Conservation (phyloP, 2,797 vertebrate genomes). For the Clarias laeviceps region DNA sequence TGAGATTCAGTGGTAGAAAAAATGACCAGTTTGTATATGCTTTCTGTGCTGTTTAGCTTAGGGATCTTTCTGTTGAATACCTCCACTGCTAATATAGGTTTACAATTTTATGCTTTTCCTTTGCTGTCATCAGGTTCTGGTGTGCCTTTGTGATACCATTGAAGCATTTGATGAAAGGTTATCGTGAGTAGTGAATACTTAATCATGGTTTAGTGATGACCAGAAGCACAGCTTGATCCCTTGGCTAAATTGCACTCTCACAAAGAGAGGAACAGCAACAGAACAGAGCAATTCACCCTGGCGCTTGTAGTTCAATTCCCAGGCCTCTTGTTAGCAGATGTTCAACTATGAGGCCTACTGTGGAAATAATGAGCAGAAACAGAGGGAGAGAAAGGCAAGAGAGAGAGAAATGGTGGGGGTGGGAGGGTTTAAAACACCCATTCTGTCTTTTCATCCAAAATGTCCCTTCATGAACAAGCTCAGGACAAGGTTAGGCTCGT, state of each 20-base stretch:
- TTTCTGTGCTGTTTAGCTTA: neutral
- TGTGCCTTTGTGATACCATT: neutral
- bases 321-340: slow-evolving; percentile 55
- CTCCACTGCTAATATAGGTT: neutral
- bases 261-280: slow-evolving; percentile 34
- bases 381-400: slow-evolving; percentile 39
- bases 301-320: slow-evolving; percentile 55
- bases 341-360: slow-evolving; percentile 51
- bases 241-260: slow-evolving; percentile 35
- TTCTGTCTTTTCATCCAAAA: slow-evolving; percentile 42
- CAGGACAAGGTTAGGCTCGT: slow-evolving; percentile 21
- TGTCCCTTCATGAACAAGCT: slow-evolving; percentile 42
- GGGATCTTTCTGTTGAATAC: neutral
- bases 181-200: slow-evolving; percentile 19
- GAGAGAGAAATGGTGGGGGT: slow-evolving; percentile 42
- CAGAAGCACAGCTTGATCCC: slow-evolving; percentile 34
- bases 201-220: slow-evolving; percentile 34
- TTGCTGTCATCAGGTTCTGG: neutral
- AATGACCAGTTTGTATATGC: neutral
- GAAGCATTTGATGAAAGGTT: slow-evolving; percentile 12
- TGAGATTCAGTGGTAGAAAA: slow-evolving; percentile 39
- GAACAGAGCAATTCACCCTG: slow-evolving; percentile 44
- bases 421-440: slow-evolving; percentile 44
- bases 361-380: slow-evolving; percentile 56
- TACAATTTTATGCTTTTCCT: slow-evolving; percentile 3